These are phyloP conservation scores for Pristionchus pacificus DNA, from an alignment of 1,140 invertebrate species.

Conservation along the genomic window DNA sequence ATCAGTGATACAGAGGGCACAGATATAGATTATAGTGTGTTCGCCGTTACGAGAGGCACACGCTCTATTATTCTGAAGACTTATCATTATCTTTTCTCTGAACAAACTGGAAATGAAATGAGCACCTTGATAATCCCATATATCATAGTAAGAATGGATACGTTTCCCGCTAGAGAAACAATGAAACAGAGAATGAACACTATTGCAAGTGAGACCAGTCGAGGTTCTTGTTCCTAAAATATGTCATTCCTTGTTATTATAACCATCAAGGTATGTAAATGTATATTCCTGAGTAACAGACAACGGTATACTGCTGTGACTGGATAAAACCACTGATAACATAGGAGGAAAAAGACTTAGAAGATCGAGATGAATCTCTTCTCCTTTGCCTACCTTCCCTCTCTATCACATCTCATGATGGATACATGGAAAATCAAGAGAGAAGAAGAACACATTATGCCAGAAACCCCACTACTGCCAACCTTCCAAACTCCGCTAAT, in stretches of 20 bases:
- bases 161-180: conserved; percentile 55
- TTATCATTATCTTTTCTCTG: neutral
- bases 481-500: too few species aligned
- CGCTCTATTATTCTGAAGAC: neutral
- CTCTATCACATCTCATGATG: too few species aligned
- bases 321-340: too few species aligned
- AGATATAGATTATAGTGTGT: conserved; percentile 54
- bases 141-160: conserved; percentile 54
- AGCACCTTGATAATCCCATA: conserved; percentile 42
- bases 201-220: conserved; percentile 50
- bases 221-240: conserved; percentile 52
- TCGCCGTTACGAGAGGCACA: conserved; percentile 26
- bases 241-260: conserved; percentile 9
- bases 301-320: too few species aligned
- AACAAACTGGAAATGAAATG: neutral
- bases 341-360: too few species aligned
- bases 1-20: conserved; percentile 51
- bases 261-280: too few species aligned
- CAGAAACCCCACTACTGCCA: too few species aligned
- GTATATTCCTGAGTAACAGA: too few species aligned
- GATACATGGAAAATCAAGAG: too few species aligned
- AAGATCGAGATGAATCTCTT: too few species aligned
- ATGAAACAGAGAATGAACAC: conserved; percentile 55
- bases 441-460: too few species aligned
- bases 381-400: too few species aligned